Evolutionary conservation across 2,797 vertebrate species (phyloP).

Genomic region (Microctenopoma steveboyesi): DNA sequence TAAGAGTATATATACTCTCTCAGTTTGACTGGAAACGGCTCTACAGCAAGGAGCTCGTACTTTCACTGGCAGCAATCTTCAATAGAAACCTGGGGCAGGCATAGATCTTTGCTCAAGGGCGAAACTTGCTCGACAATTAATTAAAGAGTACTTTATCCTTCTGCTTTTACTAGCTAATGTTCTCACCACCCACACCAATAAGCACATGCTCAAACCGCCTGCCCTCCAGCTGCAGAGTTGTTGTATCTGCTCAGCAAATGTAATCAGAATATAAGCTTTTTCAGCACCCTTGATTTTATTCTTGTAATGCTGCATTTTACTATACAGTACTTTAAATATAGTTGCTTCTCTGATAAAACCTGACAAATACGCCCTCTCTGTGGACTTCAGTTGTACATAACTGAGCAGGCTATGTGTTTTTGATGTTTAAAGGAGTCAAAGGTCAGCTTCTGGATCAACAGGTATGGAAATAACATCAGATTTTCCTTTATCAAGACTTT

Average conservation of each 20-base stretch:
- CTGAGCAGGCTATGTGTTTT: slow-evolving; percentile 42
- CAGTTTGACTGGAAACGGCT: slow-evolving; percentile 37
- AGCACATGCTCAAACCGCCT: slow-evolving; percentile 18
- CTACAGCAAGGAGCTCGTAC: slow-evolving; percentile 37
- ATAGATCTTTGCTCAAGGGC: slow-evolving; percentile 40
- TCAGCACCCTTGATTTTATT: slow-evolving; percentile 4
- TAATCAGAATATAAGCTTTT: slow-evolving; percentile 13
- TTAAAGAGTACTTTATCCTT: slow-evolving; percentile 43
- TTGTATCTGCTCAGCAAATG: slow-evolving; percentile 20
- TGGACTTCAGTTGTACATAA: slow-evolving; percentile 21
- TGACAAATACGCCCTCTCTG: slow-evolving; percentile 23
- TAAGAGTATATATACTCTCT: slow-evolving; percentile 4
- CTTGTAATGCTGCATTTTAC: background rate
- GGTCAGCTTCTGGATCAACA: slow-evolving; percentile 58
- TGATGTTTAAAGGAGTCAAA: slow-evolving; percentile 49
- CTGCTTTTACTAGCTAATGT: slow-evolving; percentile 30
- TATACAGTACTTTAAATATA: background rate
- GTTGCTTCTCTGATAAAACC: background rate
- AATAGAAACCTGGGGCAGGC: slow-evolving; percentile 34
- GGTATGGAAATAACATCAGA: slow-evolving; percentile 60
- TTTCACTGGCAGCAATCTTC: slow-evolving; percentile 37
- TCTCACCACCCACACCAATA: slow-evolving; percentile 9
- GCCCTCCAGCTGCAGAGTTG: slow-evolving; percentile 13
- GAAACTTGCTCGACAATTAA: slow-evolving; percentile 59
- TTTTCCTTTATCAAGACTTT: slow-evolving; percentile 57